phyloP scores from a whole-genome alignment of 30 jellyfish, hydroid and myxozoan species.

The Aurelia sp. region DNA sequence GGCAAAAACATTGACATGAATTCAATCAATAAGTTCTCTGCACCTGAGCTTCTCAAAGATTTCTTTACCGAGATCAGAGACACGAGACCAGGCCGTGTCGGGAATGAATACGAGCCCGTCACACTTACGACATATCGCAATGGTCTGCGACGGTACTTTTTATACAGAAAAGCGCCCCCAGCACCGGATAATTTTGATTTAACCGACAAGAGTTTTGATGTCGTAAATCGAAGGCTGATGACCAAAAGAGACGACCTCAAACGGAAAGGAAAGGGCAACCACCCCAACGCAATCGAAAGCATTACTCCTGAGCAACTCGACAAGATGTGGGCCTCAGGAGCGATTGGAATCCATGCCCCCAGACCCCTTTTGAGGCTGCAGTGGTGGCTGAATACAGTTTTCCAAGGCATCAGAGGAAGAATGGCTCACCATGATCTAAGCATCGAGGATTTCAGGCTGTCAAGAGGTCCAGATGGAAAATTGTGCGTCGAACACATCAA shows the following conservation, averaged over 20 bases:
- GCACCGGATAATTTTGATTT: slow-evolving; percentile 97
- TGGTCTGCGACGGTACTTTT: slow-evolving; percentile 94
- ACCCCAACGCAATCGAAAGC: slow-evolving; percentile 98
- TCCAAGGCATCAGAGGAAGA: slow-evolving; percentile 96
- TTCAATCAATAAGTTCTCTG: slow-evolving; percentile 84
- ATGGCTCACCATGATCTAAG: slow-evolving; percentile 98
- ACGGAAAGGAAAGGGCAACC: slow-evolving; percentile 98
- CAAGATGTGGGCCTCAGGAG: slow-evolving; percentile 99
- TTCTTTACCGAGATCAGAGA: slow-evolving; percentile 96
- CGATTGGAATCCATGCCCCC: slow-evolving; percentile 98
- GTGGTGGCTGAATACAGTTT: slow-evolving; percentile 98
- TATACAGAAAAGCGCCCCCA: slow-evolving; percentile 94
- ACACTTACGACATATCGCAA: slow-evolving; percentile 97
- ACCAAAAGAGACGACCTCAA: slow-evolving; percentile 93
- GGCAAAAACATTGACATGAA: slow-evolving; percentile 90
- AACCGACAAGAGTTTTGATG: slow-evolving; percentile 94
- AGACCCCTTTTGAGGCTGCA: slow-evolving; percentile 93
- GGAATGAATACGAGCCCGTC: slow-evolving; percentile 98
- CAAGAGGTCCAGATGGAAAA: slow-evolving; percentile 91
- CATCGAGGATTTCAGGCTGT: slow-evolving; percentile 85
- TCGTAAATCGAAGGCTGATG: slow-evolving; percentile 92
- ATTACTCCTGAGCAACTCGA: slow-evolving; percentile 96
- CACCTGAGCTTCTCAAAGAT: slow-evolving; percentile 97
- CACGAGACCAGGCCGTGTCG: slow-evolving; percentile 99
- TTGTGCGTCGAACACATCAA: slow-evolving; percentile 87